Percentiles rank a stretch among this genome's conserved stretches.
phyloP scores from a whole-genome alignment of 1,140 invertebrate species.

The Bombus pyrosoma region DNA sequence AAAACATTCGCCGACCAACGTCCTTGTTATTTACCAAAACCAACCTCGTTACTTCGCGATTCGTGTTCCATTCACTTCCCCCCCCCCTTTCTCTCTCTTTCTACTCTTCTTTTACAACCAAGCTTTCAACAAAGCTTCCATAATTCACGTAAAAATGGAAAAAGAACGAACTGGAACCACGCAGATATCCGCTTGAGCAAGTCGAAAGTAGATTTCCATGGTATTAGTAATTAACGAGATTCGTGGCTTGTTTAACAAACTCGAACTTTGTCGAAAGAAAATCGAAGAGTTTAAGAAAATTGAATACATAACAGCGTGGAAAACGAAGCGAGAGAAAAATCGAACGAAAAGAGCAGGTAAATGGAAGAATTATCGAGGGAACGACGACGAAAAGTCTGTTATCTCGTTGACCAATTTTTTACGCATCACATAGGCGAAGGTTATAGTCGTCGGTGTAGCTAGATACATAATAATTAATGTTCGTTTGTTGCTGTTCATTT shows the following conservation, averaged over 20 bases:
- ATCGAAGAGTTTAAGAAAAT: not conserved
- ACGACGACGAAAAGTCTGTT: not conserved
- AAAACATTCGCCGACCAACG: not conserved
- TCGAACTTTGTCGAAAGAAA: not conserved
- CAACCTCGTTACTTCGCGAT: constrained; percentile 16
- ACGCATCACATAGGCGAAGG: not conserved
- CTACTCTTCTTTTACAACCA: not conserved
- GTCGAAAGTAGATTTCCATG: not conserved
- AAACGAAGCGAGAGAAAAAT: not conserved
- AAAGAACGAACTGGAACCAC: not conserved
- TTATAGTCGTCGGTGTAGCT: not conserved
- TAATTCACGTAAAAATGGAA: not conserved
- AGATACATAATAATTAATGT: not conserved
- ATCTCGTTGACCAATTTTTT: not conserved
- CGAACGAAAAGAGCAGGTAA: not conserved
- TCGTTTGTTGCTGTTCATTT: not conserved
- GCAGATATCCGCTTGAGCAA: not conserved
- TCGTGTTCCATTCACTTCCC: constrained; percentile 1
- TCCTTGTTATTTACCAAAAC: constrained; percentile 40
- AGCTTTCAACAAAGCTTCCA: not conserved
- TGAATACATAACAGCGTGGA: too few relatives aligned
- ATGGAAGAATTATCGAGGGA: not conserved
- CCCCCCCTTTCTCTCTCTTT: too few relatives aligned
- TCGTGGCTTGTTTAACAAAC: not conserved
- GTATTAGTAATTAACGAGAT: not conserved